Base-by-base conservation (phyloP, 23 tunicate genomes). In the Halocynthia roretzi region DNA sequence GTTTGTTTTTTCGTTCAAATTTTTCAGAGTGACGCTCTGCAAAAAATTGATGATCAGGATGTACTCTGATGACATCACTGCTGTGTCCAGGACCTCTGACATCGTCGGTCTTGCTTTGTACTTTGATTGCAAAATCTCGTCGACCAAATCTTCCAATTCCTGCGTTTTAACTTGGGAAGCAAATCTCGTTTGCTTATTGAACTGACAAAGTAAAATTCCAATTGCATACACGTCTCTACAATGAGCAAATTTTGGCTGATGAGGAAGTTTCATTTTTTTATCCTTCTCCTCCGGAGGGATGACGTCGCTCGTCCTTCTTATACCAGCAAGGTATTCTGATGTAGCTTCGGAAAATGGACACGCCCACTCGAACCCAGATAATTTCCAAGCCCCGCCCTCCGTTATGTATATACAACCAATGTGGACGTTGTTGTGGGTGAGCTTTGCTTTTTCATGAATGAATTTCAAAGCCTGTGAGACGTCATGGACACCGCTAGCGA, bases 401-500 rank as follows among this genome's bases (percentile, higher is more conserved):
- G 72, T 68, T 14, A 82, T 87, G 76, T 48, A 85, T 52, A 91
- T 85, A 50, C 75, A 73, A 6, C 76, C 81, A 5, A 77, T 22
- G 70, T 81, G 60, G 57, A 91, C 70, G 31, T 81, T 76, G 67
- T 91, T 91, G 71, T 91, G 97, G 5, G 90, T 57, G 0, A 85
- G 56, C 18, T 62, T 44, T 1, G 90, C 97, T 71, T 85, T 83
- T 62, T 83, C 87, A 81, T 91, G 97, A 53, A 91, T 71, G 72
- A 91, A 91, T 64, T 91, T 80, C 60, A 91, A 77, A 7, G 97
- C 97, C 51, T 81, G 82, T 2, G 97, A 90, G 66, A 91, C 77
- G 65, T 91, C 97, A 76, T 91, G 79, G 56, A 91, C 50, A 9
- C 97, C 97, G 78, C 97, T 91, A 71, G 92, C 81, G 0, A 85